A percentile compares a stretch with the other conserved stretches of the same genome.
phyloP scores from a whole-genome alignment of 2,888 invertebrate species.

The Rhorus exstirpatorius region DNA sequence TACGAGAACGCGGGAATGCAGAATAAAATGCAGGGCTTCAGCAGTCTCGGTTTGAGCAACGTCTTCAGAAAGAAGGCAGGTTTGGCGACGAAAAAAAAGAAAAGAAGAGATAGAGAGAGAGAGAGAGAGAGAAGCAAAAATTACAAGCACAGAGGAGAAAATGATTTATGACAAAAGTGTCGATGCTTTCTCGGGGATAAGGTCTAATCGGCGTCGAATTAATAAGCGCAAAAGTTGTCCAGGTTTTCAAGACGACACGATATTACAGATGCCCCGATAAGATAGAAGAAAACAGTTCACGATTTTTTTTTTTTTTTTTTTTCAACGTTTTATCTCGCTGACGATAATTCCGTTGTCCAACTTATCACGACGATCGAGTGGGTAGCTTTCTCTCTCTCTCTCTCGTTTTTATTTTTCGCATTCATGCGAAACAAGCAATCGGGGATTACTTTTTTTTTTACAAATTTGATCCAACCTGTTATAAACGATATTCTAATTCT shows the following conservation, averaged over 20 bases:
- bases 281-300: conserved; percentile 52
- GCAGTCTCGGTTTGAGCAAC: conserved; percentile 81
- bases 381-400: conserved; percentile 22
- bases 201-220: conserved; percentile 26
- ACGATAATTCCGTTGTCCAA: conserved; percentile 28
- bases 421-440: conserved; percentile 48
- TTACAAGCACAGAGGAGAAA: neutral
- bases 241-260: conserved; percentile 8
- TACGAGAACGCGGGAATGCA: conserved; percentile 55
- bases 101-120: neutral
- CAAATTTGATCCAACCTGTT: conserved; percentile 4
- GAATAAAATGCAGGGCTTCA: conserved; percentile 82
- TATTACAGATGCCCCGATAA: conserved; percentile 56
- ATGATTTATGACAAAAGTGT: neutral
- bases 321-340: conserved; percentile 25
- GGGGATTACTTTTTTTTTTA: conserved; percentile 22
- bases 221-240: conserved; percentile 42
- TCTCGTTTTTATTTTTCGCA: conserved; percentile 20
- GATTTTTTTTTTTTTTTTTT: conserved; percentile 29
- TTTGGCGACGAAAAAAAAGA: conserved; percentile 57
- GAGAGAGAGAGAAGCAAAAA: neutral
- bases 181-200: conserved; percentile 9
- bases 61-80: conserved; percentile 84
- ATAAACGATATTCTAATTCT: conserved; percentile 2
- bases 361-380: conserved; percentile 38